Base-by-base conservation (phyloP, 2,797 vertebrate species). In the Poeciliopsis presidionis region DNA sequence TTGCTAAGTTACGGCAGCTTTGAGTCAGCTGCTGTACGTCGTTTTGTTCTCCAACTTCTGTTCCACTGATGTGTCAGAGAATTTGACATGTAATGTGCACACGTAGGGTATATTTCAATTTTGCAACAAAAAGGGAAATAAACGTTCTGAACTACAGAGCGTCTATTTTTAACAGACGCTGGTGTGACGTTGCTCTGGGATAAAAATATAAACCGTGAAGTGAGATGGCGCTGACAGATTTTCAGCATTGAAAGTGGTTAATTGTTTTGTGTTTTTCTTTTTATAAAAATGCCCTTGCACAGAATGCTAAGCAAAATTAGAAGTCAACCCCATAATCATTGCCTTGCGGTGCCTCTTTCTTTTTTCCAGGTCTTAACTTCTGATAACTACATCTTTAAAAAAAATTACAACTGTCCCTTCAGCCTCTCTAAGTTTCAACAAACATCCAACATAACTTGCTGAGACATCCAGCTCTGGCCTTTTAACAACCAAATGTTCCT, bases 1-100 rank as follows among this genome's bases (percentile, higher is more conserved):
- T 94, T 94, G 91, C 93, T 90, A 90, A 88, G 93, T 81, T 88
- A 93, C 90, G 76, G 82, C 85, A 77, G 82, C 72, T 45, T 53
- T 45, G 0, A 73, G 69, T 49, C 73, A 78, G 79, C 76, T 69
- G 75, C 16, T 25, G 81, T 75, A 74, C 81, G 72, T 61, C 75
- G 78, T 67, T 70, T 83, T 78, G 77, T 80, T 85, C 72, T 88
- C 46, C 81, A 81, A 79, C 87, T 84, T 88, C 78, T 76, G 18
- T 9, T 72, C 65, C 71, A 81, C n/a, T 45, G 67, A 70, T 70
- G 41, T 70, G 67, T 43, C 67, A 70, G 12, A 70, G 67, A 70
- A 70, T 28, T 43, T 45, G 25, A 70, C 12, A 16, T 45, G 22
- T 13, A 45, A 25, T 70, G 22, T 16, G 67, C 5, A 43, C 1